Evolutionary conservation across 2,888 invertebrate genomes (phyloP).

Genomic region (Apamea monoglypha): DNA sequence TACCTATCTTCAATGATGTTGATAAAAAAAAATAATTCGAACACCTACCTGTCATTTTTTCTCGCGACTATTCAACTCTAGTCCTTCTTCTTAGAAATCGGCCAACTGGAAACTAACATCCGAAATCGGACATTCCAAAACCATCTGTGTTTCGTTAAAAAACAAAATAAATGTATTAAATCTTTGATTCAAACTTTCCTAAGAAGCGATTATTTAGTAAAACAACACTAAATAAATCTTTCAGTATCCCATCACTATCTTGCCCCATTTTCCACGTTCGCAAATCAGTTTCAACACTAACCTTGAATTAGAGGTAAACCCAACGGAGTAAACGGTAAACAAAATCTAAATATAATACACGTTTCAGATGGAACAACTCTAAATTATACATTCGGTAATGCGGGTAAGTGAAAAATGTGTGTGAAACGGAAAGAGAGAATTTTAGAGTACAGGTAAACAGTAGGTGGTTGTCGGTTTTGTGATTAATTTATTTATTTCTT

Average conservation of each 20-base stretch:
- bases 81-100: background rate
- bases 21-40: background rate
- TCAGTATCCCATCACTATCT: constrained; percentile 30
- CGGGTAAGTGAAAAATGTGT: constrained; percentile 43
- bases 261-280: background rate
- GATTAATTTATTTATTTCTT: too few relatives aligned
- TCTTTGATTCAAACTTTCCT: constrained; percentile 14
- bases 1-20: background rate
- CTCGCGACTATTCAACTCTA: background rate
- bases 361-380: constrained; percentile 28
- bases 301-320: constrained; percentile 55
- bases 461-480: constrained; percentile 24
- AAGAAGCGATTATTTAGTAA: constrained; percentile 20
- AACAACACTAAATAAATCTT: constrained; percentile 45
- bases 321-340: constrained; percentile 48
- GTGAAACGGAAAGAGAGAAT: constrained; percentile 42
- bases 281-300: constrained; percentile 35
- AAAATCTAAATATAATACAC: constrained; percentile 57
- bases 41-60: background rate
- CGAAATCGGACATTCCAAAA: background rate
- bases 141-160: constrained; percentile 18
- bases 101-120: background rate
- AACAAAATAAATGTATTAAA: constrained; percentile 13
- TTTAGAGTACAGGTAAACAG: constrained; percentile 41
- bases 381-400: constrained; percentile 56